phyloP scores from a whole-genome alignment of 2,113 vertebrate species.

The Macrotus californicus region DNA sequence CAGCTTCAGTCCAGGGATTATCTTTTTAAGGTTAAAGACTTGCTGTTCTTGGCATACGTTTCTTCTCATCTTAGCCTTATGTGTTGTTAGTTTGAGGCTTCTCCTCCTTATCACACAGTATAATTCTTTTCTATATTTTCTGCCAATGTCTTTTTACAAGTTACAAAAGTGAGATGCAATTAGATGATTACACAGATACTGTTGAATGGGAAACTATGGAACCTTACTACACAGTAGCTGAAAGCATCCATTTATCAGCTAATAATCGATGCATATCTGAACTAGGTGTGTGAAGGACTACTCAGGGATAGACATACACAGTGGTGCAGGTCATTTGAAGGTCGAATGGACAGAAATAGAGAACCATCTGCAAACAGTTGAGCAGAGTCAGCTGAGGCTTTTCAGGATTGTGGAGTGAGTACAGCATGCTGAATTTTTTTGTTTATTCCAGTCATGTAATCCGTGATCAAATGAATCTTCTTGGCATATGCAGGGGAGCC shows the following conservation, averaged over 20 bases:
- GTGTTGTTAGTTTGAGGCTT: background rate
- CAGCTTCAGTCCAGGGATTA: background rate
- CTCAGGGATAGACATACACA: background rate
- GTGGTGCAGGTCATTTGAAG: background rate
- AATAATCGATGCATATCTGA: background rate
- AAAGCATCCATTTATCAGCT: background rate
- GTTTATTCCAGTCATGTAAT: background rate
- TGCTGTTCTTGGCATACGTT: background rate
- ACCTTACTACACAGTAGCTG: background rate
- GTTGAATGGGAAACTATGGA: background rate
- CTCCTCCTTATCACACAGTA: background rate
- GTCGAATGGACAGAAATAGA: background rate
- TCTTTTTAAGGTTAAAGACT: background rate
- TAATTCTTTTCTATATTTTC: background rate
- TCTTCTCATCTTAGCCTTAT: slow-evolving; percentile 9
- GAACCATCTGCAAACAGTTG: background rate
- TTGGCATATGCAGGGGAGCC: background rate
- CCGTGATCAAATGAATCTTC: background rate
- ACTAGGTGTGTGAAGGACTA: background rate
- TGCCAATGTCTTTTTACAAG: background rate
- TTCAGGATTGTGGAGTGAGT: background rate
- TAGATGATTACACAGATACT: background rate
- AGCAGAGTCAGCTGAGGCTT: background rate
- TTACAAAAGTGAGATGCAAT: background rate
- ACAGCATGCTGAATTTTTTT: background rate